phyloP scores from a whole-genome alignment of 2,113 vertebrate genomes.

The Catharus fuscescens region DNA sequence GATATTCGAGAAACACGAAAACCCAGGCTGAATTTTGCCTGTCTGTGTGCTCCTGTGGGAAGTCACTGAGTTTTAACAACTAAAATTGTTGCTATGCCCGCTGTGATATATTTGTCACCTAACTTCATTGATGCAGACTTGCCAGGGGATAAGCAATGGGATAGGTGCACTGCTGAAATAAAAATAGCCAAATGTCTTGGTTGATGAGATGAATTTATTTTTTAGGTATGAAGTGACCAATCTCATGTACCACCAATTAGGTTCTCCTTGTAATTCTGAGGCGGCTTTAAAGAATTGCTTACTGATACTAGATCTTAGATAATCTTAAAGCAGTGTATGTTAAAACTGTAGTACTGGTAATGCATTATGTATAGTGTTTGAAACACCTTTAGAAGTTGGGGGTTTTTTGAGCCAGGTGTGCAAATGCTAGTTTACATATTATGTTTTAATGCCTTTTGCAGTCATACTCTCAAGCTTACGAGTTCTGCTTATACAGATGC shows the following conservation, averaged over 20 bases:
- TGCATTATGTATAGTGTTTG: neutral
- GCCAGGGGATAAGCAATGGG: neutral
- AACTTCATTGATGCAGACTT: neutral
- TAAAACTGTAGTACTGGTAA: neutral
- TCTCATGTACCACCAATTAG: accelerated
- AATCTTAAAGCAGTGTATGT: neutral
- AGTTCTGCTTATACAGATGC: neutral
- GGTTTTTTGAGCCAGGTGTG: accelerated
- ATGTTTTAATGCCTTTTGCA: neutral
- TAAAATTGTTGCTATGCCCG: neutral
- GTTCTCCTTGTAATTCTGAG: neutral
- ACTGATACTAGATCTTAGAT: neutral
- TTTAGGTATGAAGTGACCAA: neutral
- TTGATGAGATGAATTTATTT: neutral
- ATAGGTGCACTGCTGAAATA: neutral
- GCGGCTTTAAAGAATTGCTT: neutral
- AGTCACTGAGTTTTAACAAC: neutral
- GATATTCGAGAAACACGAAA: neutral
- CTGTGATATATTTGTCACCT: accelerated
- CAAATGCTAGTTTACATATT: neutral
- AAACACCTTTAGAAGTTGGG: neutral
- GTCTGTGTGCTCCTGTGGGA: neutral
- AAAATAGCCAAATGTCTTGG: neutral
- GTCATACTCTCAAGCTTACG: accelerated
- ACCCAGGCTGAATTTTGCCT: neutral